These are phyloP conservation scores for Myodes glareolus DNA, from an alignment of 2,113 vertebrate species.

Conservation along the genomic window DNA sequence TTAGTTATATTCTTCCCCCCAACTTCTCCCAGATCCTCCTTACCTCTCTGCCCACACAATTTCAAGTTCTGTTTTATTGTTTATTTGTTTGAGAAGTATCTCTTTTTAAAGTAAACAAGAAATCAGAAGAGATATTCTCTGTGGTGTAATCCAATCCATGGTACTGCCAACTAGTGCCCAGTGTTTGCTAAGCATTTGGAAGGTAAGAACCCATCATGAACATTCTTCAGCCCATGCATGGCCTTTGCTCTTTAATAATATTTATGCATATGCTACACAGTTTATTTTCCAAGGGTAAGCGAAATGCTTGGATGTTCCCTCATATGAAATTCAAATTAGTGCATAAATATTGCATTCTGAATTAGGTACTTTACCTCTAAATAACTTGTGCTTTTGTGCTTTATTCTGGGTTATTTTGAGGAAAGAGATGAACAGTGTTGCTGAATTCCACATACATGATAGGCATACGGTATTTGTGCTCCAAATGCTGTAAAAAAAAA, in stretches of 20 bases:
- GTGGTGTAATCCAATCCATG: neutral
- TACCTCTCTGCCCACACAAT: neutral
- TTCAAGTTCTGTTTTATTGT: neutral
- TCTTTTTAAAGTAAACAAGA: conserved; percentile 34
- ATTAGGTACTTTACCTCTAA: conserved; percentile 69
- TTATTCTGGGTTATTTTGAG: conserved; percentile 59
- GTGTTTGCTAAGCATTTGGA: neutral
- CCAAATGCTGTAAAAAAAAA: conserved; percentile 64
- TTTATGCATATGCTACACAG: conserved; percentile 58
- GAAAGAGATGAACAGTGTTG: conserved; percentile 54
- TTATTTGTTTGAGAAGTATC: neutral
- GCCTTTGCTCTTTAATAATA: conserved; percentile 62
- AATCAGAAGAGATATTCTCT: conserved; percentile 29
- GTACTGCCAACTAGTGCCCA: neutral
- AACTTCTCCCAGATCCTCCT: neutral
- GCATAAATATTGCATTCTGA: conserved; percentile 74
- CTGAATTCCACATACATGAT: conserved; percentile 49
- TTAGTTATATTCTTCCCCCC: neutral
- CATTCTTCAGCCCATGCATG: neutral
- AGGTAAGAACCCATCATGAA: conserved; percentile 15
- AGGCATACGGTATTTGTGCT: conserved; percentile 54
- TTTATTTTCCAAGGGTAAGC: conserved; percentile 68
- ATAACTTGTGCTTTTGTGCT: conserved; percentile 65
- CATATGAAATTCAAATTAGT: conserved; percentile 76
- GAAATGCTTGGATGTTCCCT: conserved; percentile 69